phyloP scores from a whole-genome alignment of 2,113 vertebrate species.

The Excalfactoria chinensis region DNA sequence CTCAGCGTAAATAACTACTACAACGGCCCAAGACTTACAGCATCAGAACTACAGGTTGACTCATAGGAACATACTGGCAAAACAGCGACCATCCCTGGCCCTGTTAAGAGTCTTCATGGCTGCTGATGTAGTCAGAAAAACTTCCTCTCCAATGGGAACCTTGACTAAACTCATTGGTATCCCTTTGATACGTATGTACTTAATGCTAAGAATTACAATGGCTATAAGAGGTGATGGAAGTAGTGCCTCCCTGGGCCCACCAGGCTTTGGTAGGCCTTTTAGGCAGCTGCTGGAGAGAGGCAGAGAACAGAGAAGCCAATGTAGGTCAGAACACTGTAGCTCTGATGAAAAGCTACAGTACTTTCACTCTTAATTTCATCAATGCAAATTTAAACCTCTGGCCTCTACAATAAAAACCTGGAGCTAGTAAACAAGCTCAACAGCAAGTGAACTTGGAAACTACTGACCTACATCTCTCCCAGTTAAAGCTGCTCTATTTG shows the following conservation, averaged over 20 bases:
- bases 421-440: constrained; percentile 29
- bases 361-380: constrained; percentile 62
- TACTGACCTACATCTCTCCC: constrained; percentile 36
- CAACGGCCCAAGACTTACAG: background rate
- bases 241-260: background rate
- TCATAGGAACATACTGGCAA: background rate
- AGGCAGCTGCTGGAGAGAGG: background rate
- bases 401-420: background rate
- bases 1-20: background rate
- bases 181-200: background rate
- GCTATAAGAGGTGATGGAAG: background rate
- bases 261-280: background rate
- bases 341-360: constrained; percentile 26
- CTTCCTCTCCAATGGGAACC: background rate
- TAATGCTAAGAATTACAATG: background rate
- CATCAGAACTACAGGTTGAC: background rate
- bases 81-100: background rate
- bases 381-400: background rate
- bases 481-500: background rate
- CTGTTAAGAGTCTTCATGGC: background rate
- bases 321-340: background rate
- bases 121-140: background rate
- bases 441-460: constrained; percentile 11
- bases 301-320: constrained; percentile 2
- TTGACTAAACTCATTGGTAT: background rate